phyloP scores from a whole-genome alignment of 2,888 invertebrate species.

The Eupeodes latifasciatus region DNA sequence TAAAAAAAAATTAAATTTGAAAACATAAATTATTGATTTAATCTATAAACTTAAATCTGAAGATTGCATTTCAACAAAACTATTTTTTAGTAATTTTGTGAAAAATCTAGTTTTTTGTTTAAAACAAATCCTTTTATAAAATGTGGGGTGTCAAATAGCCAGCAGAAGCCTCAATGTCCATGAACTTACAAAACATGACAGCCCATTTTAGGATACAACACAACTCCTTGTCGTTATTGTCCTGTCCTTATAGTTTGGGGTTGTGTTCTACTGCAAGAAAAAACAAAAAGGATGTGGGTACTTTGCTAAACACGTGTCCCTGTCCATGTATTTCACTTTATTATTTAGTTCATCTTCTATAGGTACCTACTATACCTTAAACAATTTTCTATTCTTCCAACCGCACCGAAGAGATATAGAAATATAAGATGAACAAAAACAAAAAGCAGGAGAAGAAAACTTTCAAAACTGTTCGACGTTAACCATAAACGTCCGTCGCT shows the following conservation, averaged over 20 bases:
- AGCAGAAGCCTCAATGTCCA: not conserved
- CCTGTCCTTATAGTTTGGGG: not conserved
- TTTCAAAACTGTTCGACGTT: conserved; percentile 55
- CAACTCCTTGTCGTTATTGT: not conserved
- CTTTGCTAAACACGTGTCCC: conserved; percentile 33
- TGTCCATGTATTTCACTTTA: conserved; percentile 37
- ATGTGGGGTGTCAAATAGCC: conserved; percentile 9
- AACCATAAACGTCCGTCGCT: conserved; percentile 38
- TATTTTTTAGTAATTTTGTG: too few species aligned
- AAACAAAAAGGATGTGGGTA: not conserved
- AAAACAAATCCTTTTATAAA: not conserved
- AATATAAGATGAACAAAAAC: too few species aligned
- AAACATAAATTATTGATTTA: too few species aligned
- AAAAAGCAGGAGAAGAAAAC: conserved; percentile 21
- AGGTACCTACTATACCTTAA: conserved; percentile 3
- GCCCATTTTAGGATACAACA: conserved; percentile 22
- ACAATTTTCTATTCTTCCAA: not conserved
- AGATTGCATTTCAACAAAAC: too few species aligned
- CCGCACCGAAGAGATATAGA: not conserved
- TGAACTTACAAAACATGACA: conserved; percentile 31
- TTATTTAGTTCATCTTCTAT: conserved; percentile 31
- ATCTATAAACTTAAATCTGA: too few species aligned
- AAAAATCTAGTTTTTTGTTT: not conserved
- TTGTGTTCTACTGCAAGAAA: not conserved
- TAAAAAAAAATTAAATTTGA: too few species aligned